Evolutionary conservation across 2,888 invertebrate genomes (phyloP), one percentile per base, ranked within the genome.

Genomic region (Synergus laeviventris): DNA sequence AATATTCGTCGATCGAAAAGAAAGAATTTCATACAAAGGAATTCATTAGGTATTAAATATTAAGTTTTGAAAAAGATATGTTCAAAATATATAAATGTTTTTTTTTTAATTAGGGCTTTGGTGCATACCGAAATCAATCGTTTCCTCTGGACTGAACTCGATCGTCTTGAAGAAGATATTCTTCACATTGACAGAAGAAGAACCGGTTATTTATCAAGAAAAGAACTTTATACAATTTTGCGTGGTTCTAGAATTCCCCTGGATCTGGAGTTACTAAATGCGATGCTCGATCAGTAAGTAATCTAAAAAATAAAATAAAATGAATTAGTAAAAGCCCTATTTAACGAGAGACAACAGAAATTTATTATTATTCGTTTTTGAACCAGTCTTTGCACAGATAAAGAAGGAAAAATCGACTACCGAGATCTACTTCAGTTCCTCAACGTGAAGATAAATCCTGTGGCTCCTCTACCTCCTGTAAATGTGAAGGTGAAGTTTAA

Each of bases 101-200:
- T 39, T 39, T 31, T 9, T 39, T 42, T 74, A 76, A 76, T 21
- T 80, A 95, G 96, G 79, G 93, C 95, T 1, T 91, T 96, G 54
- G 94, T 95, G 3, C 95, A 96, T 79, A 93, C 94, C 18, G 95
- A 95, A 78, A 87, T 97, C 56, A 94, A 94, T n/a, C 93, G 95
- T 38, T 93, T 93, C 4, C 88, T 96, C 3, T 96, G 96, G 95
- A 94, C 95, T 84, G 95, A 94, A 78, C 92, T 94, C 73, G 93
- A 93, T 31, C 92, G 94, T 24, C 84, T 95, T 1, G 91, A 91
- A 76, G 94, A 94, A 85, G 93, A 94, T 84, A 91, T 95, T 70
- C 87, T 91, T 66, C 92, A 93, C 80, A 91, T 93, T 76, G 94
- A 94, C 88, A 91, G 92, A 9, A 84, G 90, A 0, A 92, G 92